Evolutionary conservation across 2,888 invertebrate genomes (phyloP), one percentile per base, ranked within the genome.

Genomic region (Nemotelus nigrinus): DNA sequence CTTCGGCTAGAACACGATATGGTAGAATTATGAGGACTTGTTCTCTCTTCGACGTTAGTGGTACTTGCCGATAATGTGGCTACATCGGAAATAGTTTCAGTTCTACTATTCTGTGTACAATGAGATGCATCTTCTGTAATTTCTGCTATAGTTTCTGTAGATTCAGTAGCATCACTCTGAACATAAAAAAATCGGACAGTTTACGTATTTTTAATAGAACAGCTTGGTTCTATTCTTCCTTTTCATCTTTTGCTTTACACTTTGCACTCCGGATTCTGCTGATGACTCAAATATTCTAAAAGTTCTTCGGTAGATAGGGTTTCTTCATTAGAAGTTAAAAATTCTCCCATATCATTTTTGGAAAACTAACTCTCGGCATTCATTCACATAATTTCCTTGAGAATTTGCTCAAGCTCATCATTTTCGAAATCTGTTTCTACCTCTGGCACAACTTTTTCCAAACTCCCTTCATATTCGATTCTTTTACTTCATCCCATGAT

Each of bases 211-310:
- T 58, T 58, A 25, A 58, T 58, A 58, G 5, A 58, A 10, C 10
- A 58, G 25, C 58, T 10, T 10, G 25, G 10, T 6, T 58, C 1
- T 58, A n/a, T n/a, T 5, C 25, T 58, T 58, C 58, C 25, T 58
- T 58, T 58, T n/a, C 58, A 58, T 58, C 10, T 58, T 58, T 58
- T 58, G 58, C 58, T 58, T 58, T 58, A 58, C 58, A 25, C 58
- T 58, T 58, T 10, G 58, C 7, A 58, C 58, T 58, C 25, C 58
- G 25, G 1, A 25, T 25, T 25, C 25, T 25, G 25, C 25, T 25
- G 25, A 25, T 25, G 0, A 25, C 25, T 25, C 25, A 25, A 25
- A 25, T 25, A 25, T 25, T 25, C 25, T 25, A 25, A 25, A 25
- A 25, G 25, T 25, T 25, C 25, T 25, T 25, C 25, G 25, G 25